Evolutionary conservation across 2,113 vertebrate species (phyloP).

Genomic region (Cyphomyrus plagiostoma): DNA sequence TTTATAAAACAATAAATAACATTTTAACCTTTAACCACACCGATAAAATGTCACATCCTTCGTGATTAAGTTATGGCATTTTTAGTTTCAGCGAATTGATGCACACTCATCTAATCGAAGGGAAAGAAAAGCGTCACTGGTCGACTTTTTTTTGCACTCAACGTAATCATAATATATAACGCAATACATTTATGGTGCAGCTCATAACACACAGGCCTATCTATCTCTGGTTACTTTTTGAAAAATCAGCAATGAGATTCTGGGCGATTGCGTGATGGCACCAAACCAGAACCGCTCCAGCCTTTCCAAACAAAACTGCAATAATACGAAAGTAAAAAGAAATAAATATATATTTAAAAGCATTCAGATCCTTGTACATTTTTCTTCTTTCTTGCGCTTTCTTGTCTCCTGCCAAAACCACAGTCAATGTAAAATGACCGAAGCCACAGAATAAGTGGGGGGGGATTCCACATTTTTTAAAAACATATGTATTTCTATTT

Average conservation of each 20-base stretch:
- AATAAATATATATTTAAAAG: conserved; percentile 61
- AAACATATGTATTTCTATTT: conserved; percentile 72
- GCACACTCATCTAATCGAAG: background rate
- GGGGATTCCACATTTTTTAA: conserved; percentile 56
- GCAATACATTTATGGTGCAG: background rate
- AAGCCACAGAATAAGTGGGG: conserved; percentile 51
- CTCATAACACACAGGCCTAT: background rate
- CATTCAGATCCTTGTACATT: conserved; percentile 41
- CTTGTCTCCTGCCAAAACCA: conserved; percentile 67
- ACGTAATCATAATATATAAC: background rate
- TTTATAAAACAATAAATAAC: background rate
- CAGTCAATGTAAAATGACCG: conserved; percentile 72
- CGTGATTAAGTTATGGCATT: background rate
- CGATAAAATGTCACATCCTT: background rate
- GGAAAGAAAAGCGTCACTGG: background rate
- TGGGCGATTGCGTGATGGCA: background rate
- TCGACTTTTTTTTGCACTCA: background rate
- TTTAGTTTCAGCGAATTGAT: background rate
- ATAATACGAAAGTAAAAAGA: conserved; percentile 56
- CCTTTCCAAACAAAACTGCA: conserved; percentile 36
- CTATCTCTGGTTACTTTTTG: background rate
- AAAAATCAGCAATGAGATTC: background rate
- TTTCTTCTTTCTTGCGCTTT: conserved; percentile 47
- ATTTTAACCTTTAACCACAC: background rate
- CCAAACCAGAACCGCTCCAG: background rate